phyloP scores from a whole-genome alignment of 2,797 vertebrate genomes.

The Oreochromis mossambicus region DNA sequence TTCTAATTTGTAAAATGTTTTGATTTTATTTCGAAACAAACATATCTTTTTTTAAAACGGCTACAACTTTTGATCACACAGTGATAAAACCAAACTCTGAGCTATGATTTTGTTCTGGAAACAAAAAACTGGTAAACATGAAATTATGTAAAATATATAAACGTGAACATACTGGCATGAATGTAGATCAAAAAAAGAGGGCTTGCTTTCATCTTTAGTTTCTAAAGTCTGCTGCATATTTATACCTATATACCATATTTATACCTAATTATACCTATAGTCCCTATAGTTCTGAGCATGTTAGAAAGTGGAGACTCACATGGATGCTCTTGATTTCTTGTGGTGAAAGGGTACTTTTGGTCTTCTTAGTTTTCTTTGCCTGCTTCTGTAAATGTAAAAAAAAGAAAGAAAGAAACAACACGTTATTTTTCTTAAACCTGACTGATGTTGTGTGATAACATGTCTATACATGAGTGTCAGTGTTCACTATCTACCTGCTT shows the following conservation, averaged over 20 bases:
- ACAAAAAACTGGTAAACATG: neutral
- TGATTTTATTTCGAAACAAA: neutral
- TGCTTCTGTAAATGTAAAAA: slow-evolving; percentile 77
- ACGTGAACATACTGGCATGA: neutral
- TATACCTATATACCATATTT: neutral
- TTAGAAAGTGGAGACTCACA: slow-evolving; percentile 71
- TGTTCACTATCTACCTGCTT: slow-evolving; percentile 80
- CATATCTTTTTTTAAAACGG: neutral
- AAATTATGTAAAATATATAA: neutral
- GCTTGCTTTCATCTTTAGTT: neutral
- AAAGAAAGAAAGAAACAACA: neutral
- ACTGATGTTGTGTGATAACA: neutral
- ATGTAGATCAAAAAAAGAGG: rapidly evolving
- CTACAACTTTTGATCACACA: neutral
- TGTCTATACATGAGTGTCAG: neutral
- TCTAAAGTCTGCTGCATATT: neutral
- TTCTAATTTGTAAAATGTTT: neutral
- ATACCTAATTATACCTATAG: neutral
- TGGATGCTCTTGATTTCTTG: slow-evolving; percentile 92
- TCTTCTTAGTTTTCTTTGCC: slow-evolving; percentile 85
- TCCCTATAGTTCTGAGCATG: neutral
- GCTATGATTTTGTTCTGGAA: neutral
- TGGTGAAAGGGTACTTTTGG: slow-evolving; percentile 81
- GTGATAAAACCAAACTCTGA: neutral
- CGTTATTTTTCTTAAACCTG: neutral